Conservation (phyloP, 2,888 invertebrate species). For the Hirtodrosophila histrioides region DNA sequence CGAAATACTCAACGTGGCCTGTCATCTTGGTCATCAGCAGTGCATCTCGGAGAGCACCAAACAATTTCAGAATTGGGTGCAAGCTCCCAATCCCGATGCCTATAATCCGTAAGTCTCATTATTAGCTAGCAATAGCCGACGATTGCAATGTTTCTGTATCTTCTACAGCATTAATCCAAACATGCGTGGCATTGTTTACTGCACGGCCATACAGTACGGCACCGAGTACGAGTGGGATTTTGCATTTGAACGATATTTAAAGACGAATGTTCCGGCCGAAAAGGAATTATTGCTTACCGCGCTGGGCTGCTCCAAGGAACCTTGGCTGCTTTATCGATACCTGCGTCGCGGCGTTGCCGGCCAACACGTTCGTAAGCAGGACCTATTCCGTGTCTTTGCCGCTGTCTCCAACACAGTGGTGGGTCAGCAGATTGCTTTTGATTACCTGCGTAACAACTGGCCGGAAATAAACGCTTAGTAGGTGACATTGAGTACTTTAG, state of each 20-base stretch:
- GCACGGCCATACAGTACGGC: conserved; percentile 93
- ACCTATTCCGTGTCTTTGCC: conserved; percentile 90
- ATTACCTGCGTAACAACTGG: conserved; percentile 92
- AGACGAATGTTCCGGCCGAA: conserved; percentile 92
- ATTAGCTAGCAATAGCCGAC: no score
- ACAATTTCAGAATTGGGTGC: conserved; percentile 91
- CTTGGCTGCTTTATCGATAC: conserved; percentile 90
- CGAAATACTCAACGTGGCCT: conserved; percentile 90
- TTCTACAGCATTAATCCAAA: conserved; percentile 91
- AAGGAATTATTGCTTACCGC: conserved; percentile 90
- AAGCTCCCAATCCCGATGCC: conserved; percentile 88
- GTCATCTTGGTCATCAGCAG: conserved; percentile 89
- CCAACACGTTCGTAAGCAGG: conserved; percentile 93
- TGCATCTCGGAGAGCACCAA: conserved; percentile 90
- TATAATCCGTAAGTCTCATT: conserved; percentile 88
- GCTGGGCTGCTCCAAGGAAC: conserved; percentile 92
- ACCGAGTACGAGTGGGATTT: conserved; percentile 95
- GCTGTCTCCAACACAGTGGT: conserved; percentile 90
- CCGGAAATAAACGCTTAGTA: conserved; percentile 89
- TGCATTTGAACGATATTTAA: conserved; percentile 91
- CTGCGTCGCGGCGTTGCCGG: conserved; percentile 90
- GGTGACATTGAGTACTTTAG: conserved; percentile 82
- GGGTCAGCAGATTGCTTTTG: conserved; percentile 92
- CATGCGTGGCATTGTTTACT: conserved; percentile 92
- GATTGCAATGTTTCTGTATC: conserved; percentile 17